phyloP scores from a whole-genome alignment of 2,113 vertebrate species.

The Misgurnus mizolepis region DNA sequence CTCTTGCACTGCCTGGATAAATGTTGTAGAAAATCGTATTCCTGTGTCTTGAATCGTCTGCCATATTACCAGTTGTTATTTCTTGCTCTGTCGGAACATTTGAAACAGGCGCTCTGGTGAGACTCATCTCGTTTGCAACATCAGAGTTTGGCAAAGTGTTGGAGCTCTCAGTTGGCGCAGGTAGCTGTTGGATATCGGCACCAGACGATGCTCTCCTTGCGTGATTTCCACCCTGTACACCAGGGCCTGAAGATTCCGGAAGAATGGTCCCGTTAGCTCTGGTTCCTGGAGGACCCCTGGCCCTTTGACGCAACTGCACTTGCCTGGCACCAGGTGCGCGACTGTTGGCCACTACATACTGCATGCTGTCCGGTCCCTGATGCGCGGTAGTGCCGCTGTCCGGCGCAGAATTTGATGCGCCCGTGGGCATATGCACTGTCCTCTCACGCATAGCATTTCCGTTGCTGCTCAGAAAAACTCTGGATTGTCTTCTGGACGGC shows the following conservation, averaged over 20 bases:
- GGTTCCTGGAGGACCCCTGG: background rate
- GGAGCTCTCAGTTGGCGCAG: slow-evolving; percentile 39
- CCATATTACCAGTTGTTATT: slow-evolving; percentile 57
- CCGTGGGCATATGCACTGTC: background rate
- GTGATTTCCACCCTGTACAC: slow-evolving; percentile 10
- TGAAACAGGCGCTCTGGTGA: background rate
- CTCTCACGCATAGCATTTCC: slow-evolving; percentile 51
- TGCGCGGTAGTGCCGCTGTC: slow-evolving; percentile 1
- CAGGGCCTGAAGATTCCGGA: slow-evolving; percentile 22
- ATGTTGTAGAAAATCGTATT: slow-evolving; percentile 77
- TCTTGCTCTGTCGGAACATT: slow-evolving; percentile 39
- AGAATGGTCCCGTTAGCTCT: background rate
- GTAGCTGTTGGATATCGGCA: slow-evolving; percentile 9
- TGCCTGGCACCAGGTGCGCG: slow-evolving; percentile 59
- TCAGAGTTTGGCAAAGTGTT: slow-evolving; percentile 7
- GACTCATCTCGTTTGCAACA: background rate
- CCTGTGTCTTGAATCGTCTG: slow-evolving; percentile 73
- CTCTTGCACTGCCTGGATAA: slow-evolving; percentile 62
- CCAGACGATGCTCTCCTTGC: background rate
- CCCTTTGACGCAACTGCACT: slow-evolving; percentile 44
- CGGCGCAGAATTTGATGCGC: slow-evolving; percentile 12
- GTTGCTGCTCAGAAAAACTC: slow-evolving; percentile 61
- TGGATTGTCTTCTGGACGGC: slow-evolving; percentile 61
- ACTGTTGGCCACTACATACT: slow-evolving; percentile 28
- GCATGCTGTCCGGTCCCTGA: slow-evolving; percentile 39